Base-by-base conservation (phyloP, 2,888 invertebrate species). In the Oligia fasciuncula region DNA sequence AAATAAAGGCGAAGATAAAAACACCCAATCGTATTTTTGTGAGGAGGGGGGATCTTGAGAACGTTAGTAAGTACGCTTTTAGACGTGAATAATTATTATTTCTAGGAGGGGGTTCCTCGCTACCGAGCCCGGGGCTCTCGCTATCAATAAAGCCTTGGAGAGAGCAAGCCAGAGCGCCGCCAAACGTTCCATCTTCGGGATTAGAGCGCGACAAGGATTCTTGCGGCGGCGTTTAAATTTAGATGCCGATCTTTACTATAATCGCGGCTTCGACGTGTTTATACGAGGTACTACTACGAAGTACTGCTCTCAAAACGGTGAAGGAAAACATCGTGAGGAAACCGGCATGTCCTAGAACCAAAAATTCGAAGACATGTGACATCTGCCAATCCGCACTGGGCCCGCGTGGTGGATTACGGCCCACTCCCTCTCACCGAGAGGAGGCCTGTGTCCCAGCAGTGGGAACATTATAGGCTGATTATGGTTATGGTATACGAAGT, bases 171-270 rank as follows among this genome's bases (percentile, higher is more conserved):
- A 76, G 79, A 72, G 76, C 81, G 83, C 88, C 92, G 91, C 93
- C 93, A 91, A 93, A 90, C 93, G 92, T 93, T 95, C 94, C 89
- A 93, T 95, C 95, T 94, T 91, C 87, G 87, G 95, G 95, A 95
- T 95, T 95, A 95, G 87, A 80, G 79, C 63, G 87, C 85, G 92
- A 92, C 92, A 93, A 89, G 91, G 90, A 91, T 91, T 91, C 91
- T 90, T 93, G 93, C 87, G 29, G 29, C 29, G 93, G 93, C 91
- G 88, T 92, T 93, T 92, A 93, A 94, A 94, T 94, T 94, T 92
- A 94, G 95, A 94, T 94, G 92, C 90, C 94, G 93, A 95, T 95
- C 95, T 95, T 94, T 92, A 93, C 89, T 90, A 92, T 95, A 95
- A 95, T 94, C 94, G 92, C 90, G 91, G 89, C 88, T 91, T 88